Evolutionary conservation across 2,113 vertebrate genomes (phyloP).

Genomic region (Hydropotes inermis): DNA sequence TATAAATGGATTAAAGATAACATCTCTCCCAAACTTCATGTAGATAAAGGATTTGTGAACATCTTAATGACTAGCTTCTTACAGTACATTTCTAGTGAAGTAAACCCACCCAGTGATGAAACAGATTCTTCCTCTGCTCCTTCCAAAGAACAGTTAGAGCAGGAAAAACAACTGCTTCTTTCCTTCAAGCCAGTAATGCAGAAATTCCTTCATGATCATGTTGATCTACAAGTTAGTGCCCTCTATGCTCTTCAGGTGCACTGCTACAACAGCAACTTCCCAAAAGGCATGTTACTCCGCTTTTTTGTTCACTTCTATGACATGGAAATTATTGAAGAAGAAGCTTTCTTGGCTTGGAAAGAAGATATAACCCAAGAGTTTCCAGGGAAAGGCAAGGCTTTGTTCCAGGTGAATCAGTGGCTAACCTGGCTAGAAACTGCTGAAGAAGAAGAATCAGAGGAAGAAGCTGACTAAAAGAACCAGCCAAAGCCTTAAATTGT

Average conservation of each 20-base stretch:
- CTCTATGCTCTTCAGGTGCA: constrained; percentile 98
- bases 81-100: constrained; percentile 97
- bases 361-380: constrained; percentile 99
- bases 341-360: constrained; percentile 99
- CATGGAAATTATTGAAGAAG: constrained; percentile 99
- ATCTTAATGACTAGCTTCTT: constrained; percentile 99
- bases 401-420: constrained; percentile 99
- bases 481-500: constrained; percentile 93
- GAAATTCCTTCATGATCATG: constrained; percentile 98
- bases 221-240: constrained; percentile 97
- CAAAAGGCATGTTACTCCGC: constrained; percentile 99
- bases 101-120: constrained; percentile 87
- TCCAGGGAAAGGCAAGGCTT: constrained; percentile 99
- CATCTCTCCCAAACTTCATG: constrained; percentile 98
- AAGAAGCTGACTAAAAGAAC: constrained; percentile 96
- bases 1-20: constrained; percentile 99
- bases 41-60: constrained; percentile 99
- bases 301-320: constrained; percentile 99
- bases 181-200: constrained; percentile 99
- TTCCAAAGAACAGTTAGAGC: constrained; percentile 95
- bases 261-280: constrained; percentile 94
- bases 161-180: constrained; percentile 95
- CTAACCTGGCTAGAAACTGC: constrained; percentile 99
- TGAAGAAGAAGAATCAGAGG: constrained; percentile 98
- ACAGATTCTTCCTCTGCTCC: constrained; percentile 92